Evolutionary conservation across 2,888 invertebrate species (phyloP), one percentile per base, ranked within the genome.

Genomic region (Clistopyga incitator): DNA sequence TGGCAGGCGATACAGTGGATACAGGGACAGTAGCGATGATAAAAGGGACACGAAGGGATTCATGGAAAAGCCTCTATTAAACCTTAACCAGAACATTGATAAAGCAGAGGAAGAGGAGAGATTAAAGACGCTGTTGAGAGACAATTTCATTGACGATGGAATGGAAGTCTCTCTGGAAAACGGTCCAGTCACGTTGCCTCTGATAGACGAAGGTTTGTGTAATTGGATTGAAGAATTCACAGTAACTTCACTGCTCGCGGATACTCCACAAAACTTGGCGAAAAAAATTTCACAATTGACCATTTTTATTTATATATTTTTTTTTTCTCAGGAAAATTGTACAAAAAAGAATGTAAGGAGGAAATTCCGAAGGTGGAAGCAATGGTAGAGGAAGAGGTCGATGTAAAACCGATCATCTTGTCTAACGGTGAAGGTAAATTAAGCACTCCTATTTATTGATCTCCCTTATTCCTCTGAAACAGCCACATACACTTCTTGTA

Each of bases 111-210:
- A 93, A 79, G 93, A 92, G 42, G 89, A 89, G 79, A 91, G 90
- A 83, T 82, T 94, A 20, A 90, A 91, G 64, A 67, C 88, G 6
- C 81, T 93, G n/a, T 86, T 93, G 11, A 89, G 90, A 78, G 93
- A 93, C 88, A 93, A 94, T 88, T 93, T 93, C 74, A 87, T 92
- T 13, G 93, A 92, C 81, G 91, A 93, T 84, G 90, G 86, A 34
- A 82, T 81, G 18, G 82, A 86, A 18, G 88, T 90, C 25, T 79
- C 88, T 71, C 59, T 87, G 15, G 88, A 90, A 6, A 89, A 91
- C 85, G 86, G 87, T 23, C 93, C 93, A 20, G 82, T 92, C 65
- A 52, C 85, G 20, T 78, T 93, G 45, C 93, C 93, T 71, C 88
- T 92, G 81, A 78, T 90, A 25, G 74, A 88, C 74, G 85, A 90